Base-by-base conservation (phyloP, 2,113 vertebrate species). In the Halichoerus grypus region DNA sequence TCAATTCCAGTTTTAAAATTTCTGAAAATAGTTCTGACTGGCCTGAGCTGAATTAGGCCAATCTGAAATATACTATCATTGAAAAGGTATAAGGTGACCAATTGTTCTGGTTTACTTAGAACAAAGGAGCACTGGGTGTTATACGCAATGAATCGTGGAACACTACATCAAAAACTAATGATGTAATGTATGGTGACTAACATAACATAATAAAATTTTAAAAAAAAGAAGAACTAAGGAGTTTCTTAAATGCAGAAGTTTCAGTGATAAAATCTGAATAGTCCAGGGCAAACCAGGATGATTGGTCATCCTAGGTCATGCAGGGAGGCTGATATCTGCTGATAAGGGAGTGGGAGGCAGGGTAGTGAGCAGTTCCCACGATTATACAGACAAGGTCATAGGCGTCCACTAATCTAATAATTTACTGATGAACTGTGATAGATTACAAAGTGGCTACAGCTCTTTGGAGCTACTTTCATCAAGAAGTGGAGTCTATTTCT, bases 21-120 rank as follows among this genome's bases (percentile, higher is more conserved):
- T 42, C 31, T 88, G 51, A 91, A 85, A 92, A 77, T 94, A 94
- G 91, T 85, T 88, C 69, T 51, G 10, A 67, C 6, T 79, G 55
- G 15, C 16, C 16, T 87, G 13, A 91, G 42, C 33, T 79, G 33
- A 91, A 65, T 65, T 87, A 61, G 31, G 31, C 2, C 24, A 84
- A 61, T 39, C 28, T 55, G 33, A 91, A 94, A 71, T 28, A 57
- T 42, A 65, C 42, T 42, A 65, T 4, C 76, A 22, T 51, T 89
- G 31, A 57, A 16, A 90, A 90, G 26, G 10, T 3, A 69, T 39
- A 59, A 93, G 18, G 3, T 90, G n/a, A 90, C n/a, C 5, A 39
- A 57, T 31, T 39, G 11, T 74, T 53, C 79, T 79, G 12, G 9
- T 79, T 71, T 94, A 69, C 31, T 5, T 10, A 10, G 18, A 11